Conservation (phyloP, 2,888 invertebrate genomes). For the Rhingia campestris region DNA sequence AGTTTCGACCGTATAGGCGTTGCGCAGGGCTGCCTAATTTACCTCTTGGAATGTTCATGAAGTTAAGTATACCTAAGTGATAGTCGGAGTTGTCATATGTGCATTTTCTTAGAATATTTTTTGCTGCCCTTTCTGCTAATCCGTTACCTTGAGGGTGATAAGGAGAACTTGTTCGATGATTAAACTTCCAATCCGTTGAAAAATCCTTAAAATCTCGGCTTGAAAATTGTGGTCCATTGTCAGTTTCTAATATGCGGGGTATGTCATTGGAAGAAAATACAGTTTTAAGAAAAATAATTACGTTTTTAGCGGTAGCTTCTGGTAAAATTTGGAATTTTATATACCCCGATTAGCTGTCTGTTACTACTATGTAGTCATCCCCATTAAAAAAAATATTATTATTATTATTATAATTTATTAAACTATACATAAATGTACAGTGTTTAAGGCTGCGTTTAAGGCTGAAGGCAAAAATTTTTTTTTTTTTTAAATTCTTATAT, state of each 20-base stretch:
- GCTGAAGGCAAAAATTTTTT: too few species aligned
- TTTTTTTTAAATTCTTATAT: too few species aligned
- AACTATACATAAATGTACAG: too few species aligned
- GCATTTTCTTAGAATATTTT: constrained; percentile 38
- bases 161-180: constrained; percentile 58
- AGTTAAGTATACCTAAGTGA: constrained; percentile 39
- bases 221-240: constrained; percentile 74
- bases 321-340: constrained; percentile 22
- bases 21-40: constrained; percentile 19
- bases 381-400: too few species aligned
- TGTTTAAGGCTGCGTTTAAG: too few species aligned
- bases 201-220: constrained; percentile 71
- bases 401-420: too few species aligned
- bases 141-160: too few species aligned
- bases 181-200: constrained; percentile 68
- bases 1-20: constrained; percentile 11
- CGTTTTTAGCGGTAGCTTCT: constrained; percentile 9
- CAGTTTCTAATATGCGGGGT: constrained; percentile 63
- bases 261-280: constrained; percentile 51
- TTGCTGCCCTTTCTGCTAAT: constrained; percentile 36
- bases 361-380: too few species aligned
- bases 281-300: constrained; percentile 25
- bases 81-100: constrained; percentile 22
- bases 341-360: constrained; percentile 31
- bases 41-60: constrained; percentile 38